These are phyloP conservation scores for Peucedramus taeniatus DNA, from an alignment of 2,113 vertebrate genomes.

Conservation along the genomic window DNA sequence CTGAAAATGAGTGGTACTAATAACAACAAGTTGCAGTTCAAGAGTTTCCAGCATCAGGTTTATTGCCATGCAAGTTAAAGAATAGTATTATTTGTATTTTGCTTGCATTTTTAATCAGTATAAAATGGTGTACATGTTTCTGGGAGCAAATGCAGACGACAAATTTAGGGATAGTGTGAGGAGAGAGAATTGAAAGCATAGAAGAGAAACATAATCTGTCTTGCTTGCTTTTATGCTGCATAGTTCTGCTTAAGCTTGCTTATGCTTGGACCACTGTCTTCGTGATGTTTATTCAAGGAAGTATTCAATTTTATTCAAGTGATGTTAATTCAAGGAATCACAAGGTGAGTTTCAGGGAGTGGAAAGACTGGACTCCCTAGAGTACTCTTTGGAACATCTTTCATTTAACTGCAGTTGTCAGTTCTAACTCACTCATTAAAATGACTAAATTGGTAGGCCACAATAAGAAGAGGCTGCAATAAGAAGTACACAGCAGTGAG, in stretches of 20 bases:
- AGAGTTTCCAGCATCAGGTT: background rate
- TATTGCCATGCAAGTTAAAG: background rate
- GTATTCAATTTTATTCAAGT: too few species aligned
- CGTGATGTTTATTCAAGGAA: background rate
- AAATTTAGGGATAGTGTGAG: background rate
- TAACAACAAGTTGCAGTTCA: background rate
- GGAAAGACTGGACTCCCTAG: background rate
- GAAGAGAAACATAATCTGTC: background rate
- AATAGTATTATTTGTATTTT: background rate
- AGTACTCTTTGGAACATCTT: background rate
- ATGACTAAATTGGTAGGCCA: background rate
- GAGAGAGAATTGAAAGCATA: background rate
- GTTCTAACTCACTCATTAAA: background rate
- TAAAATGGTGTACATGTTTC: background rate
- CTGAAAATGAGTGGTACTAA: background rate
- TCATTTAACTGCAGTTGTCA: background rate
- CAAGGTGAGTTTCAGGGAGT: background rate
- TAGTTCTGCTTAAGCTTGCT: background rate
- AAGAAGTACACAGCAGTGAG: background rate
- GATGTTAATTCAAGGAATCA: background rate
- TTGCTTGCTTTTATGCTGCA: background rate
- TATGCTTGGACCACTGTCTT: background rate
- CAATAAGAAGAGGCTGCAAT: background rate
- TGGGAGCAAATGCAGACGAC: background rate
- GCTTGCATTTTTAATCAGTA: background rate